Conservation (phyloP, 2,888 invertebrate species). For the Celastrina argiolus region DNA sequence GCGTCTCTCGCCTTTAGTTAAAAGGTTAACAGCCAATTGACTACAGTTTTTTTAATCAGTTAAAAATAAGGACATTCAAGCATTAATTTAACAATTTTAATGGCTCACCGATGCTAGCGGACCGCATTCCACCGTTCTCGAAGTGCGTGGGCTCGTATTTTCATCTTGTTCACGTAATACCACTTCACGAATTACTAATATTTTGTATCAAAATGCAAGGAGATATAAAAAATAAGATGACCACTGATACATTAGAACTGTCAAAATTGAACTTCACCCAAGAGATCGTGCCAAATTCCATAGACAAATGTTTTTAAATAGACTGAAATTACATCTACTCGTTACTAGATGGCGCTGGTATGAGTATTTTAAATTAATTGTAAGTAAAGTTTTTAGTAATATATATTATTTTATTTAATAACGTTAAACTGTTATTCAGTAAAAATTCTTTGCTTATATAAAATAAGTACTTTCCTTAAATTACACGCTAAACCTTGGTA, state of each 20-base stretch:
- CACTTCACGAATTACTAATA: constrained; percentile 75
- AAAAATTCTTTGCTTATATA: too few relatives aligned
- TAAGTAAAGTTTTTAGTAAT: too few relatives aligned
- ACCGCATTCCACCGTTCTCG: constrained; percentile 72
- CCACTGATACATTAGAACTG: constrained; percentile 74
- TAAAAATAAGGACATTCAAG: constrained; percentile 70
- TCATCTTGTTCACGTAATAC: constrained; percentile 78
- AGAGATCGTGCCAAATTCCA: constrained; percentile 67
- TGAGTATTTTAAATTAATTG: too few relatives aligned
- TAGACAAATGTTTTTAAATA: constrained; percentile 70
- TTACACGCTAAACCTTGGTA: too few relatives aligned
- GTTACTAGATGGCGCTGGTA: constrained; percentile 29
- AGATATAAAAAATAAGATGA: constrained; percentile 74
- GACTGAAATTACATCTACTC: constrained; percentile 50
- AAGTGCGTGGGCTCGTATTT: constrained; percentile 74
- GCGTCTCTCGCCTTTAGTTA: constrained; percentile 77
- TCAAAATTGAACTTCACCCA: constrained; percentile 75
- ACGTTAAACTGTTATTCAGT: too few relatives aligned
- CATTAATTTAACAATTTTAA: constrained; percentile 44
- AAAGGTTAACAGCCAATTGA: constrained; percentile 79
- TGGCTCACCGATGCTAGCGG: constrained; percentile 72
- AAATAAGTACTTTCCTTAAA: too few relatives aligned
- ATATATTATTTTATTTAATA: too few relatives aligned
- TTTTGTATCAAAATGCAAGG: constrained; percentile 77
- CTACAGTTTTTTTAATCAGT: constrained; percentile 77